phyloP scores from a whole-genome alignment of 1,140 invertebrate genomes.

The Drosophila busckii region DNA sequence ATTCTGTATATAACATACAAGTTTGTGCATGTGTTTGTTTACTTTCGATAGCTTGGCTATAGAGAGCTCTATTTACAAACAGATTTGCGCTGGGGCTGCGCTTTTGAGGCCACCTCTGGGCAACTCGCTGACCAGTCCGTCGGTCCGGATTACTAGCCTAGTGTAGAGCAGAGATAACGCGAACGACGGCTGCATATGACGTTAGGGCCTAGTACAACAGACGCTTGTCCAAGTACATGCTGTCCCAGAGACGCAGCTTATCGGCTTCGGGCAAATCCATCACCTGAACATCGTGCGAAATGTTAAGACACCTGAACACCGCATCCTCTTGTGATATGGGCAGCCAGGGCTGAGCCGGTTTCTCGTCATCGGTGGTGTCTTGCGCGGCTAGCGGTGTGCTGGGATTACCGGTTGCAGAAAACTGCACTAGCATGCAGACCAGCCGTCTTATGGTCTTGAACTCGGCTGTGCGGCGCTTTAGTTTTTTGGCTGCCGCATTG shows the following conservation, averaged over 20 bases:
- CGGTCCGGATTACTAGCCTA: too few relatives aligned
- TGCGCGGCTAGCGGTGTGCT: constrained; percentile 46
- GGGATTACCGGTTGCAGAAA: constrained; percentile 78
- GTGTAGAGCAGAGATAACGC: too few relatives aligned
- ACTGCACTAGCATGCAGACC: constrained; percentile 78
- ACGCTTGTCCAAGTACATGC: constrained; percentile 55
- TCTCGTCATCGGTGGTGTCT: not conserved
- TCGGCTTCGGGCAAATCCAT: constrained; percentile 79
- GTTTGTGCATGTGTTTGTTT: constrained; percentile 8
- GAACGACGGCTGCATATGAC: too few relatives aligned
- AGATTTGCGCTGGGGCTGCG: constrained; percentile 27
- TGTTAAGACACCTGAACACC: constrained; percentile 79
- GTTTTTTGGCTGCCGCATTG: constrained; percentile 79
- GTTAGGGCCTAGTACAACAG: constrained; percentile 57
- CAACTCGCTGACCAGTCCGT: too few relatives aligned
- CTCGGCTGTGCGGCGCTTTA: constrained; percentile 67
- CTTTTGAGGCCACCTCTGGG: constrained; percentile 52
- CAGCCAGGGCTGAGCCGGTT: constrained; percentile 37
- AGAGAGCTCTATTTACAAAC: constrained; percentile 48
- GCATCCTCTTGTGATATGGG: constrained; percentile 49
- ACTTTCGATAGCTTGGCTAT: constrained; percentile 39
- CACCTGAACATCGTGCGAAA: constrained; percentile 77
- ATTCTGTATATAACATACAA: not conserved
- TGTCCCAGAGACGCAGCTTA: constrained; percentile 79
- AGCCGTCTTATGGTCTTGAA: constrained; percentile 76